Conservation (phyloP, 1,140 invertebrate genomes). For the Lanistes nyassanus region DNA sequence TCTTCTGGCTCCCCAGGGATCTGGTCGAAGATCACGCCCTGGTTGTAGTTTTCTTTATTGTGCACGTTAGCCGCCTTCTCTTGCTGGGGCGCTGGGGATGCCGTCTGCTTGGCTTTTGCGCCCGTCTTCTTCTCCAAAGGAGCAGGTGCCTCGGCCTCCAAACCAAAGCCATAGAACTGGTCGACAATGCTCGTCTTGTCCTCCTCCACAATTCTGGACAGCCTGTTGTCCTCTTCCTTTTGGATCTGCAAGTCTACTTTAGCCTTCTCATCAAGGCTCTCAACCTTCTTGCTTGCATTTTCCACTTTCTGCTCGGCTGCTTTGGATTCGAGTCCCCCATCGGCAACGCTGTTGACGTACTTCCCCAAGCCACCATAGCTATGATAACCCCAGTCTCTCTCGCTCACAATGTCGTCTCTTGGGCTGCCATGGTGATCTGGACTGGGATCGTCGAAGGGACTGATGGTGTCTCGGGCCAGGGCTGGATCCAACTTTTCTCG, state of each 20-base stretch:
- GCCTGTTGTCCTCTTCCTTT: conserved; percentile 28
- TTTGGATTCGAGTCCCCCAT: conserved; percentile 3
- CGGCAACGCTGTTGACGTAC: conserved; percentile 19
- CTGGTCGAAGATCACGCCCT: conserved; percentile 23
- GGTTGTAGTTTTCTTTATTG: conserved; percentile 25
- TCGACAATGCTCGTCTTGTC: conserved; percentile 12
- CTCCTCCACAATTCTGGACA: conserved; percentile 13
- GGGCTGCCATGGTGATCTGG: not conserved
- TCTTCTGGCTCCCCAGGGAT: not conserved
- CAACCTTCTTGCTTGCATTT: conserved; percentile 11
- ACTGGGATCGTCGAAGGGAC: conserved; percentile 24
- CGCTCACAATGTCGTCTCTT: not conserved
- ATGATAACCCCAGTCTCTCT: conserved; percentile 6
- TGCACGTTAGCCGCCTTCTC: not conserved
- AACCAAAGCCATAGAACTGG: conserved; percentile 15
- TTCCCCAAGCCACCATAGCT: conserved; percentile 15
- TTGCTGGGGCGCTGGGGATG: conserved; percentile 6
- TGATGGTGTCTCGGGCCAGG: conserved; percentile 8
- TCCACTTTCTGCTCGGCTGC: conserved; percentile 11
- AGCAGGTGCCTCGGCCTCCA: conserved; percentile 5
- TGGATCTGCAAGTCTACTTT: conserved; percentile 27
- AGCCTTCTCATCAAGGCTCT: conserved; percentile 27
- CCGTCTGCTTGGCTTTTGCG: conserved; percentile 22
- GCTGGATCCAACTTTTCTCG: not conserved
- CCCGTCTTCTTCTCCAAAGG: conserved; percentile 17